Percentiles rank a stretch among this genome's conserved stretches.
Conservation (phyloP, 2,888 invertebrate genomes). For the Sympetrum striolatum region DNA sequence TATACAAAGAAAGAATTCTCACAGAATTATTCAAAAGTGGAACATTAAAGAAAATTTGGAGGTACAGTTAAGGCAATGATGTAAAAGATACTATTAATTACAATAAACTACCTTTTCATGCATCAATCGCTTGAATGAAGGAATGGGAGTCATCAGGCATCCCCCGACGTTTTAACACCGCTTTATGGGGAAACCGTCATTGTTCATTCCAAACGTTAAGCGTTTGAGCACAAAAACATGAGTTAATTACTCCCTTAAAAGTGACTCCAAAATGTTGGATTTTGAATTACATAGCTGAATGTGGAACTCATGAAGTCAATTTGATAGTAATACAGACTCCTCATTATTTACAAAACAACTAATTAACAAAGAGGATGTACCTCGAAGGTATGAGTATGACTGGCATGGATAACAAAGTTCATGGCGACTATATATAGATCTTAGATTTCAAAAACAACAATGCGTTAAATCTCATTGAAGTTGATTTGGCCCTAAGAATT, state of each 20-base stretch:
- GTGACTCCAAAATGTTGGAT: neutral
- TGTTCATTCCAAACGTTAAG: neutral
- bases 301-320: neutral
- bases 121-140: neutral
- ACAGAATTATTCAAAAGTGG: no score
- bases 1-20: no score
- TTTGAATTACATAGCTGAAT: neutral
- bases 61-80: no score
- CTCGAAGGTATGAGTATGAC: neutral
- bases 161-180: conserved; percentile 32
- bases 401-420: neutral
- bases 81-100: no score
- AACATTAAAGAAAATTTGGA: no score
- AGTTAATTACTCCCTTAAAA: neutral
- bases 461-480: neutral
- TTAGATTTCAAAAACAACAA: neutral
- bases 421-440: neutral
- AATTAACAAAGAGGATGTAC: neutral
- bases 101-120: neutral
- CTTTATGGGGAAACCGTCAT: conserved; percentile 45
- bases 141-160: conserved; percentile 41
- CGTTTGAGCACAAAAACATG: neutral
- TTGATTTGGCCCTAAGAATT: neutral
- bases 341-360: conserved; percentile 9
- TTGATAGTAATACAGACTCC: neutral